These are phyloP conservation scores for Mythimna loreyi DNA, from an alignment of 2,888 invertebrate species.

Conservation along the genomic window DNA sequence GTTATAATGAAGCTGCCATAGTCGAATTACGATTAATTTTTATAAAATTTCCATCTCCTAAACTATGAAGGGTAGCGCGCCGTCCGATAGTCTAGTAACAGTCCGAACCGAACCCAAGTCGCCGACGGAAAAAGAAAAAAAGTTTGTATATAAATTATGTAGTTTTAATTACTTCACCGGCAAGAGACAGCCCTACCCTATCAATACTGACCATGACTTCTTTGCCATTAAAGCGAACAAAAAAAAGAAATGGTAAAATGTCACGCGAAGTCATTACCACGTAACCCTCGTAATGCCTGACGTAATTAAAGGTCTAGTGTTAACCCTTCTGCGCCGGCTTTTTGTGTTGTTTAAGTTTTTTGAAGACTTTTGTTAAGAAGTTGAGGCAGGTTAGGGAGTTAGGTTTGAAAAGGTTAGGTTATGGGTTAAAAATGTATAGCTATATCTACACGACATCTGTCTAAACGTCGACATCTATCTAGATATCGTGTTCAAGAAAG, in stretches of 20 bases:
- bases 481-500: too few species aligned
- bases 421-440: neutral
- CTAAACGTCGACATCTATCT: too few species aligned
- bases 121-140: too few species aligned
- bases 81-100: too few species aligned
- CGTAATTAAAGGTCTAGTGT: slow-evolving; percentile 57
- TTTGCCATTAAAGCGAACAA: slow-evolving; percentile 31
- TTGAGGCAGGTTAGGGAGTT: slow-evolving; percentile 17
- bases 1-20: too few species aligned
- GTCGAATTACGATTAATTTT: too few species aligned
- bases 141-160: too few species aligned
- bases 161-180: neutral
- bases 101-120: too few species aligned
- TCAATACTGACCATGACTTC: slow-evolving; percentile 37
- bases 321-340: slow-evolving; percentile 41
- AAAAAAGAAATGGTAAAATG: slow-evolving; percentile 53
- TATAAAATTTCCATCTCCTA: too few species aligned
- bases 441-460: too few species aligned
- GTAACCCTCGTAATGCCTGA: slow-evolving; percentile 59
- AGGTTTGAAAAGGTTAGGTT: neutral
- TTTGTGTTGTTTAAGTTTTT: slow-evolving; percentile 6
- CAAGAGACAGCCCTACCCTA: slow-evolving; percentile 30
- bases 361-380: neutral
- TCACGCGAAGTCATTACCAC: slow-evolving; percentile 58
- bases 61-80: too few species aligned